Conservation (phyloP, 2,888 invertebrate genomes). For the Cylindroiulus punctatus region DNA sequence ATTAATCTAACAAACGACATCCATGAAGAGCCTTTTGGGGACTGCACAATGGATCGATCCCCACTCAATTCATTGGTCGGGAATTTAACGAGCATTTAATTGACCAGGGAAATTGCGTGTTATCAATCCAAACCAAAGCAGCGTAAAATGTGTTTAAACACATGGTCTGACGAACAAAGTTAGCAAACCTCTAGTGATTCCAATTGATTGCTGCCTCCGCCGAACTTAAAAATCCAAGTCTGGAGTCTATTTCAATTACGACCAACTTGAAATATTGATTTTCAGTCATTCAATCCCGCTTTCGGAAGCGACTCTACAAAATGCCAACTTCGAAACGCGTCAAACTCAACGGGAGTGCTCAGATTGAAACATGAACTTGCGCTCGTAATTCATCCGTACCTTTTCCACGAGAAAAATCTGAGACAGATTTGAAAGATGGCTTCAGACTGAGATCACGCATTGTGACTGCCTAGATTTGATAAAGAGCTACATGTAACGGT, state of each 20-base stretch:
- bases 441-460: background rate
- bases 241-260: background rate
- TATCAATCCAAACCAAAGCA: background rate
- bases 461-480: background rate
- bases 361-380: background rate
- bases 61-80: too few relatives aligned
- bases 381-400: background rate
- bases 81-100: too few relatives aligned
- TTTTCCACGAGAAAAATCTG: background rate
- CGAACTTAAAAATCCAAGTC: background rate
- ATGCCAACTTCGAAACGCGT: background rate
- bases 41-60: too few relatives aligned
- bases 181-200: background rate
- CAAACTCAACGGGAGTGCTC: background rate
- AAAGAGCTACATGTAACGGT: background rate
- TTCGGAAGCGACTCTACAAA: background rate
- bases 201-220: background rate
- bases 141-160: background rate
- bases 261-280: slow-evolving; percentile 16
- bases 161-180: background rate
- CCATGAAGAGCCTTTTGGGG: too few relatives aligned
- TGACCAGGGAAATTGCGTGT: too few relatives aligned
- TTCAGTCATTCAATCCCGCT: background rate
- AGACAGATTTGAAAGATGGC: background rate
- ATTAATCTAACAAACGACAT: background rate